These are phyloP conservation scores for Mastomys coucha DNA, from an alignment of 2,113 vertebrate species.

Conservation along the genomic window DNA sequence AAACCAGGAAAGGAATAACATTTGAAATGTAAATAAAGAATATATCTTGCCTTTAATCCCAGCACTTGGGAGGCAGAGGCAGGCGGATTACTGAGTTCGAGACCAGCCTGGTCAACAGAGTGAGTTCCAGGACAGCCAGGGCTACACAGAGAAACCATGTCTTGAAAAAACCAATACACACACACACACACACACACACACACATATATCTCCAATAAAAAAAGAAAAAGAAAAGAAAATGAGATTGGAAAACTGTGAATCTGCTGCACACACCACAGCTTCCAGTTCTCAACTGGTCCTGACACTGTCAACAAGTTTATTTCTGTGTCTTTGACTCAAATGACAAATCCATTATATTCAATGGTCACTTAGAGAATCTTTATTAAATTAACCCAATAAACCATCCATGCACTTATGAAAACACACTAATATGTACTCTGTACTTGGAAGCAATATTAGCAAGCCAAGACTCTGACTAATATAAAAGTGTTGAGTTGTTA, in stretches of 20 bases:
- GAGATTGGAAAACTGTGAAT: background rate
- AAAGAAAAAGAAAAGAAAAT: background rate
- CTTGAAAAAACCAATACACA: no score
- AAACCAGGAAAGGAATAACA: no score
- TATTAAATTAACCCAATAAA: slow-evolving; percentile 37
- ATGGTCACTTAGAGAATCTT: slow-evolving; percentile 31
- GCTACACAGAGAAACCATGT: no score
- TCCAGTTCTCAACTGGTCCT: background rate
- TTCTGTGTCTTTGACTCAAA: slow-evolving; percentile 27
- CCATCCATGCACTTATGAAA: background rate
- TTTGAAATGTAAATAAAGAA: no score
- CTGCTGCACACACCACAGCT: background rate
- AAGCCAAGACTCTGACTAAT: slow-evolving; percentile 47
- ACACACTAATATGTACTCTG: slow-evolving; percentile 19
- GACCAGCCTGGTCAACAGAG: no score
- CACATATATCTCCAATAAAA: no score
- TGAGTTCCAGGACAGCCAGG: no score
- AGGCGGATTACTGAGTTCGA: no score
- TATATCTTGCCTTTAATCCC: no score
- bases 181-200: no score
- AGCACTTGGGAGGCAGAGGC: no score
- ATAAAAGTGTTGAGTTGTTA: background rate
- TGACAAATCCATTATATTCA: background rate
- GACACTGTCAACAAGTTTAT: background rate
- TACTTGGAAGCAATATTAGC: slow-evolving; percentile 24